Percentiles rank a stretch among this genome's conserved stretches.
These are phyloP conservation scores for Sebastes oblongus DNA, from an alignment of 2,797 vertebrate genomes.

Conservation along the genomic window DNA sequence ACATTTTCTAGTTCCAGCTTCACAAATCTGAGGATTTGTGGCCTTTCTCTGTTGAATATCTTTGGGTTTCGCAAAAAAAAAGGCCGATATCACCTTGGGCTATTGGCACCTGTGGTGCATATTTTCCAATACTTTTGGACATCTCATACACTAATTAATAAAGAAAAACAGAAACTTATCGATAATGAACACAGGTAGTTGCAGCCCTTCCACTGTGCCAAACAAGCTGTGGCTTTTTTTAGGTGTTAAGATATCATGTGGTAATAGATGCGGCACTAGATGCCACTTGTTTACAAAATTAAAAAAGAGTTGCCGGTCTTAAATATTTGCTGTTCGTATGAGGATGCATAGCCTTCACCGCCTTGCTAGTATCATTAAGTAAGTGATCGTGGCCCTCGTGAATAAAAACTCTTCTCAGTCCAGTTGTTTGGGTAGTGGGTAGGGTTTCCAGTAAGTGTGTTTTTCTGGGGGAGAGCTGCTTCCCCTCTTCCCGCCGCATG, in stretches of 20 bases:
- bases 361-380: slow-evolving; percentile 7
- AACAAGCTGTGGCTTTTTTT: background rate
- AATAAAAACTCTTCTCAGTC: slow-evolving; percentile 26
- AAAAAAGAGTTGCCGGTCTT: background rate
- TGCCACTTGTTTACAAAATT: background rate
- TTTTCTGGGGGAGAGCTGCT: slow-evolving; percentile 40
- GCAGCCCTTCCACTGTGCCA: background rate
- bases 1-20: background rate
- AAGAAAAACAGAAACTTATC: background rate
- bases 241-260: background rate
- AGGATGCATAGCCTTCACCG: background rate
- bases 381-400: background rate
- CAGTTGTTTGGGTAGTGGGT: slow-evolving; percentile 65
- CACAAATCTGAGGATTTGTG: background rate
- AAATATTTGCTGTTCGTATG: background rate
- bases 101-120: background rate
- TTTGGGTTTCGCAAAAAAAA: background rate
- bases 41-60: background rate
- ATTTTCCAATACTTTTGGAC: background rate
- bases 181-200: background rate
- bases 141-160: background rate
- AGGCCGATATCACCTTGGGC: background rate
- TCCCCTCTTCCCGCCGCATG: slow-evolving; percentile 63
- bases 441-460: slow-evolving; percentile 65
- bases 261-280: background rate